Evolutionary conservation across 2,113 vertebrate species (phyloP), one percentile per base, ranked within the genome.

Genomic region (Atractosteus spatula): DNA sequence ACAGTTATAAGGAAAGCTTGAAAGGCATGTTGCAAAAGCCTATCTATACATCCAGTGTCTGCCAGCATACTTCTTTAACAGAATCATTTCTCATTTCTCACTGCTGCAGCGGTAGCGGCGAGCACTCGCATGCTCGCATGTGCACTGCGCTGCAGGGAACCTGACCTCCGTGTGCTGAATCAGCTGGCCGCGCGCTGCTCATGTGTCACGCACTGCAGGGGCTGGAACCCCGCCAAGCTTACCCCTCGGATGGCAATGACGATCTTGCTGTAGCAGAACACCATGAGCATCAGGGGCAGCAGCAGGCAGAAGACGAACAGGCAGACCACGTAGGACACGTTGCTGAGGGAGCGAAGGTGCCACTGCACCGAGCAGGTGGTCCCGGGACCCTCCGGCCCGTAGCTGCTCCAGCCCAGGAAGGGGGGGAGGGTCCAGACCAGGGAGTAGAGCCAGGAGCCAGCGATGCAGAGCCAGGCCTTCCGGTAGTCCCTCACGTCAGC

Each of bases 401-500:
- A 90, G 79, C 81, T 85, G 78, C 86, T 88, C 89, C 89, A 91
- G 12, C 87, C 85, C 70, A 91, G 75, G 63, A 91, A 47, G 2
- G 89, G 86, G 0, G 88, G 85, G 45, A 89, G 0, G 1, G 88
- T 88, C 88, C 87, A 91, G n/a, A 84, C 1, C 45, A 91, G 84
- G 2, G 87, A 87, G 72, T 89, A 91, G 42, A 91, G 74, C 89
- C 87, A 90, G 66, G 87, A 84, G 55, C 82, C 84, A 2, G 68
- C 81, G 3, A 90, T 67, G 11, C 73, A 87, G 55, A 89, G 70
- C 84, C 89, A 83, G 62, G 86, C 82, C 72, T 88, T 89, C 68
- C 83, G 80, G 82, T 88, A 90, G 79, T 90, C 80, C 1, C 89
- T 84, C 14, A 77, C 68, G 69, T 90, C 85, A 0, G 76, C 83